Evolutionary conservation across 2,888 invertebrate genomes (phyloP), one percentile per base, ranked within the genome.

Genomic region (Mesorhabditis belari): DNA sequence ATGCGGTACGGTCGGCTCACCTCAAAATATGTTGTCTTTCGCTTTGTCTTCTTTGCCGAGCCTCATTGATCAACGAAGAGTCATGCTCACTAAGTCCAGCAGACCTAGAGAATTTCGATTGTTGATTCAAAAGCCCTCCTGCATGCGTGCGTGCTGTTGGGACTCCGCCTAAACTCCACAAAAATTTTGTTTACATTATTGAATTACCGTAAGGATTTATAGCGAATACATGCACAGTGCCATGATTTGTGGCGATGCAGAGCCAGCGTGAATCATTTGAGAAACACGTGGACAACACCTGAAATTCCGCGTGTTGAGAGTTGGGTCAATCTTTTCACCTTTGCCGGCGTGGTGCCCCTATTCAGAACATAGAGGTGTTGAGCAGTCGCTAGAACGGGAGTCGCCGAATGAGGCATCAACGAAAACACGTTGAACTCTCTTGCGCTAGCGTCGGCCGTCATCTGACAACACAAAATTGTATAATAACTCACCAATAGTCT

Each of bases 201-300:
- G n/a, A n/a, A 9, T 35, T 35, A 35, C 44, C 44, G 61, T 96
- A 98, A 21, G 96, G 91, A 19, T 92, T 92, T 55, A 98, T 87
- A 9, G 96, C 92, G 84, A 95, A 98, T 69, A 98, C 89, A 83
- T 98, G 98, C 28, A 94, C 94, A 0, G 98, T 98, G 65, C 96
- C 98, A 80, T 83, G 63, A 69, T 93, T 86, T 0, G 96, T 93
- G 49, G 92, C 91, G 4, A 96, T 88, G 2, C 93, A 90, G n/a
- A 91, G 88, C 96, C 96, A 99, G 59, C 98, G 88, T 27, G 83
- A 89, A 84, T 98, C 96, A 63, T 88, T 85, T 1, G 94, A 91
- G 81, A 96, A 91, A 57, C 89, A 87, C 82, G 94, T 90, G 80
- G 94, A 91, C 85, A 89, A 85, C n/a, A 86, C 82, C 84, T 85